Evolutionary conservation across 2,113 vertebrate species (phyloP).

Genomic region (Uria aalge): DNA sequence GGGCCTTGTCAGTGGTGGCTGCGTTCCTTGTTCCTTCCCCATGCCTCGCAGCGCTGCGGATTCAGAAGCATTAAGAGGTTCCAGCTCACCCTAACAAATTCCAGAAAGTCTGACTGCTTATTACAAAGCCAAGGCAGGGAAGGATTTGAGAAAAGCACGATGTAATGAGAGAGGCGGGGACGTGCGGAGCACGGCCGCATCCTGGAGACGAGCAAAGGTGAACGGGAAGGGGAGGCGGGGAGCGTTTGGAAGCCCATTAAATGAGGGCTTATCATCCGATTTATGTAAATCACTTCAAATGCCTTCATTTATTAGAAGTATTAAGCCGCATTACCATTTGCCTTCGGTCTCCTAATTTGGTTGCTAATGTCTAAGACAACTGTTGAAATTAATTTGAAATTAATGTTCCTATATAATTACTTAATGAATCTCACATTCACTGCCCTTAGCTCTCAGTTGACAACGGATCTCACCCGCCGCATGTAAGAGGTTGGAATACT

Average conservation of each 20-base stretch:
- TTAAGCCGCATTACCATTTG: slow-evolving; percentile 35
- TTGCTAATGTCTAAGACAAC: slow-evolving; percentile 44
- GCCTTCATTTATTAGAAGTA: slow-evolving; percentile 53
- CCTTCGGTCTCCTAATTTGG: slow-evolving; percentile 41
- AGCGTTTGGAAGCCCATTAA: slow-evolving; percentile 29
- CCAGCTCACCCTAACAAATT: not conserved
- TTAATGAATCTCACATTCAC: slow-evolving; percentile 59
- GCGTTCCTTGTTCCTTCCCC: not conserved
- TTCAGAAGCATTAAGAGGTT: not conserved
- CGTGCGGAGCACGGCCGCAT: not conserved
- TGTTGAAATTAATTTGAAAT: slow-evolving; percentile 63
- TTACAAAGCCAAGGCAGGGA: not conserved
- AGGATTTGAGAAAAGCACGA: not conserved
- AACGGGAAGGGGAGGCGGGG: not conserved
- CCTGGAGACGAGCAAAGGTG: not conserved
- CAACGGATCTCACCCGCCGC: not conserved
- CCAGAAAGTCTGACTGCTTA: not conserved
- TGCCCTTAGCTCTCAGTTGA: slow-evolving; percentile 42
- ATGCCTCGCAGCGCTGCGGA: not conserved
- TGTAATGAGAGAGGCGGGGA: not conserved
- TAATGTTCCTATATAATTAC: slow-evolving; percentile 63
- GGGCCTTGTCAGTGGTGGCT: not conserved
- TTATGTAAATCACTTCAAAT: slow-evolving; percentile 54
- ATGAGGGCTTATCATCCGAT: slow-evolving; percentile 27
- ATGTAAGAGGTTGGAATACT: not conserved